Evolutionary conservation across 2,113 vertebrate genomes (phyloP), one percentile per base, ranked within the genome.

Genomic region (Centropus bengalensis): DNA sequence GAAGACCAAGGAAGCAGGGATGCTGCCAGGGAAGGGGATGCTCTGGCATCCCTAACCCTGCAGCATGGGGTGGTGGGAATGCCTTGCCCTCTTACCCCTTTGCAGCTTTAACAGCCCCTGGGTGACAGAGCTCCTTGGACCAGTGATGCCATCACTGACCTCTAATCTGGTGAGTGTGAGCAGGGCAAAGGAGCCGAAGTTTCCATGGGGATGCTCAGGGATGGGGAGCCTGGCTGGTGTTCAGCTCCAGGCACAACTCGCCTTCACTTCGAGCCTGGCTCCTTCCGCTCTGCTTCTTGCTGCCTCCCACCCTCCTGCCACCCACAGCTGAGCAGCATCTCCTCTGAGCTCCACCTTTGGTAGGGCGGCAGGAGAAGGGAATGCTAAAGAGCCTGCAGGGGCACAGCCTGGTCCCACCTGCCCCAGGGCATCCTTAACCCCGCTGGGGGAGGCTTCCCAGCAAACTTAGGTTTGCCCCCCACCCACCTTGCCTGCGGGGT

Each of bases 241-340:
- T 90, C 93, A 63, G 93, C 96, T 96, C 83, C 91, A 82, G 91
- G 96, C 96, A 60, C 87, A 42, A 52, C 81, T 91, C 49, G 10
- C 92, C 73, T 66, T 42, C 17, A 68, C 56, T 71, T 93, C 87
- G 58, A 36, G 26, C 79, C 87, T 24, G 6, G 59, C 93, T 96
- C 85, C 66, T 97, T 96, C 96, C 44, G 68, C 96, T 97, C 95
- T 5, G 92, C 83, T 95, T 89, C 58, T 86, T 40, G 1, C 88
- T 10, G 85, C 89, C 52, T 82, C 82, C 77, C 58, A 8, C 73
- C 73, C 64, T 62, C 42, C 26, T 5, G 38, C 77, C 4, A 69
- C 63, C 80, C 18, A 22, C 28, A 40, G 56, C 68, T 4, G 1
- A 33, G 81, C 59, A 21, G n/a, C 56, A 6, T 13, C 59, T 36